Evolutionary conservation across 2,888 invertebrate species (phyloP), one percentile per base, ranked within the genome.

Genomic region (Dasysyrphus tricinctus): DNA sequence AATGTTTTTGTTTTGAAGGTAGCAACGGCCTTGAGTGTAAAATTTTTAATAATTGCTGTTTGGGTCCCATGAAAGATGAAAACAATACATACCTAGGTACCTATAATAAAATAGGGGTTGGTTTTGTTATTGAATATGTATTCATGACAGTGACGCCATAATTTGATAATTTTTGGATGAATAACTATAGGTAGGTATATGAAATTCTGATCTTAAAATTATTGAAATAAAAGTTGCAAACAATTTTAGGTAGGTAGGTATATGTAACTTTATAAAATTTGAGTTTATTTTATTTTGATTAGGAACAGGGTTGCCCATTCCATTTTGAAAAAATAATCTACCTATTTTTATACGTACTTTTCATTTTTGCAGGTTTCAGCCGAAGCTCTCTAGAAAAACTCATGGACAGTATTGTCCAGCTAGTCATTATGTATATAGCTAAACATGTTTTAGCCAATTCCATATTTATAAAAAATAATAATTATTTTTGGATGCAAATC

Each of bases 1-100:
- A 65, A 42, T 61, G 39, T 61, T 61, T 42, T 39, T 39, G 37
- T 61, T 57, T 37, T 57, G 39, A 14, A 8, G 7, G 32, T 19
- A 29, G 2, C 2, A 3, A 61, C 39, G 61, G 39, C 61, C 59
- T 59, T 59, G 59, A 39, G 12, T 39, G 19, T 59, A 24, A 16
- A 37, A 19, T 37, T 59, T 37, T 19, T 4, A 29, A 11, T 32
- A 54, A 32, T 54, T 54, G 32, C 14, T 14, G 14, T 29, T 54
- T 24, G 12, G 6, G 24, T 3, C 14, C 24, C 5, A 51, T 7
- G 3, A n/a, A 14, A 54, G 12, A 32, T 32, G 14, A 51, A 51
- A 29, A 2, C 24, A 16, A 9, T 49, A 4, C 12, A 2, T 51
- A 6, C 5, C 2, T 24, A n/a, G n/a, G n/a, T n/a, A n/a, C n/a